phyloP scores from a whole-genome alignment of 1,140 invertebrate species.

The Pogonomyrmex californicus region DNA sequence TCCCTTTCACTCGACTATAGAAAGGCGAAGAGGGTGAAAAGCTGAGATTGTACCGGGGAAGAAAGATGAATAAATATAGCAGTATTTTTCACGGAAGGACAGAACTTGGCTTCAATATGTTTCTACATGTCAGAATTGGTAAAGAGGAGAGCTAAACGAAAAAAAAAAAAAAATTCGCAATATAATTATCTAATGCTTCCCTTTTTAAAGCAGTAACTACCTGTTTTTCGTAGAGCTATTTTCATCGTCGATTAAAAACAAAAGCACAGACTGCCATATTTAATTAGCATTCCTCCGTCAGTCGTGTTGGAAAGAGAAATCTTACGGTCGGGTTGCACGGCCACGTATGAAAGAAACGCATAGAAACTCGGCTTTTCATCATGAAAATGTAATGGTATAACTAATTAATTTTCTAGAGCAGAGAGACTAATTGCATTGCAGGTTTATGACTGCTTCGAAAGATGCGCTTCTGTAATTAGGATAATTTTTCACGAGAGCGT shows the following conservation, averaged over 20 bases:
- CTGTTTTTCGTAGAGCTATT: neutral
- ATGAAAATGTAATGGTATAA: slow-evolving; percentile 38
- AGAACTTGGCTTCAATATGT: slow-evolving; percentile 46
- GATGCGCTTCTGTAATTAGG: slow-evolving; percentile 24
- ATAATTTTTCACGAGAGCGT: slow-evolving; percentile 3
- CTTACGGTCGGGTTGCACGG: neutral
- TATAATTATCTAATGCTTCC: slow-evolving; percentile 58
- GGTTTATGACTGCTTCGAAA: slow-evolving; percentile 4
- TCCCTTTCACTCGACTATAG: neutral
- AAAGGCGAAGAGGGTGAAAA: neutral
- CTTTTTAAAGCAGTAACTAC: slow-evolving; percentile 35
- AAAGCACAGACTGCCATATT: slow-evolving; percentile 14
- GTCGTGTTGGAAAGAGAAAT: slow-evolving; percentile 7
- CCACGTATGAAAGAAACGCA: slow-evolving; percentile 29
- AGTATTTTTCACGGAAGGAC: slow-evolving; percentile 9
- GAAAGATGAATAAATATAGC: slow-evolving; percentile 63
- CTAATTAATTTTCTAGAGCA: slow-evolving; percentile 41
- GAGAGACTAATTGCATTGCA: slow-evolving; percentile 27
- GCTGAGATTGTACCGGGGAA: neutral
- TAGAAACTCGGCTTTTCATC: slow-evolving; percentile 35
- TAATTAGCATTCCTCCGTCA: slow-evolving; percentile 39
- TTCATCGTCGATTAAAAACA: neutral
- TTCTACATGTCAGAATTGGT: slow-evolving; percentile 29
- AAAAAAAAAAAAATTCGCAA: slow-evolving; percentile 63
- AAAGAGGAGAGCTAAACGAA: neutral